Conservation (phyloP, 2,888 invertebrate species). For the Melanostoma mellinum region DNA sequence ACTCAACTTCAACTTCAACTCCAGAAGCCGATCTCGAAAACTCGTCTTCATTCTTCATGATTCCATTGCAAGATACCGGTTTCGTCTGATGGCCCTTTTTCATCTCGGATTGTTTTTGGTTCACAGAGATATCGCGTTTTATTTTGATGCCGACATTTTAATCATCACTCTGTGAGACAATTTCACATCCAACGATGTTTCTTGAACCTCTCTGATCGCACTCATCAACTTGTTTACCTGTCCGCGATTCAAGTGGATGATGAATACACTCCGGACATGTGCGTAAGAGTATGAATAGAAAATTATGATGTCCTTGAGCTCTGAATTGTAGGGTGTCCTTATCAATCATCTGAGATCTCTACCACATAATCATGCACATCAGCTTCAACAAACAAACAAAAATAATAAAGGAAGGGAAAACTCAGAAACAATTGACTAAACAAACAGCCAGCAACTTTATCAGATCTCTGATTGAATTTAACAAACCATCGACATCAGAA, state of each 20-base stretch:
- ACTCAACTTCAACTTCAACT: no score
- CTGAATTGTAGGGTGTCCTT: slow-evolving; percentile 21
- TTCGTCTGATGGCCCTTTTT: slow-evolving; percentile 1
- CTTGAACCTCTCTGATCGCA: slow-evolving; percentile 6
- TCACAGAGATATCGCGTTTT: slow-evolving; percentile 28
- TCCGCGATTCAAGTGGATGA: slow-evolving; percentile 20
- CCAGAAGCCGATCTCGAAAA: no score
- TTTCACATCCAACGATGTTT: slow-evolving; percentile 18
- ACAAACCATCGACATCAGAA: slow-evolving; percentile 63
- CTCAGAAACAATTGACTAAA: slow-evolving; percentile 36
- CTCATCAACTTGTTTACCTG: slow-evolving; percentile 31
- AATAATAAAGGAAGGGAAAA: slow-evolving; percentile 3
- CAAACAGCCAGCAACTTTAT: slow-evolving; percentile 45
- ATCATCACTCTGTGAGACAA: slow-evolving; percentile 31
- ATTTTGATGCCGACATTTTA: slow-evolving; percentile 36
- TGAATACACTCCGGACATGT: slow-evolving; percentile 13
- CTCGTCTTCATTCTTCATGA: no score
- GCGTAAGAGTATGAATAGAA: neutral
- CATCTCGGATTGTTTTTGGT: neutral
- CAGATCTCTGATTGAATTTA: slow-evolving; percentile 66
- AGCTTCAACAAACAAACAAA: slow-evolving; percentile 1
- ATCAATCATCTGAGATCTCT: slow-evolving; percentile 54
- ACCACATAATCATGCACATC: neutral
- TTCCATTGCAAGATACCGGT: slow-evolving; percentile 5
- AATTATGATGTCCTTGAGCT: slow-evolving; percentile 53